Evolutionary conservation across 2,888 invertebrate species (phyloP).

Genomic region (Andrena fulva): DNA sequence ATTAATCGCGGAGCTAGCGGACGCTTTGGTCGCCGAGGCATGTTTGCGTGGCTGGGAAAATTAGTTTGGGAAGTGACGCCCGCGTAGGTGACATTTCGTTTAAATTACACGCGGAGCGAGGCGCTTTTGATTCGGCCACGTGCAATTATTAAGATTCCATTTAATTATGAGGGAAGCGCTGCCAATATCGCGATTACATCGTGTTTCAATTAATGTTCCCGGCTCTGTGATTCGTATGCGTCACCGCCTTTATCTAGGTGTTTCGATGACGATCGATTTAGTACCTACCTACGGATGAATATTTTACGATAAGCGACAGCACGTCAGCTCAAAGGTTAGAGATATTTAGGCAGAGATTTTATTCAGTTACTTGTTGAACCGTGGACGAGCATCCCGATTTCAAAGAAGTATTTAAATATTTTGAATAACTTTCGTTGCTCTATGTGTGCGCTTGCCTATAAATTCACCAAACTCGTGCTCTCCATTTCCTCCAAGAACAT

Average conservation of each 20-base stretch:
- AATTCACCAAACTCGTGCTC: no score
- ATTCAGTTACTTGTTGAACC: no score
- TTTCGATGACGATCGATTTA: conserved; percentile 7
- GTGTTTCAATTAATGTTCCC: conserved; percentile 31
- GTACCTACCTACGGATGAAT: neutral
- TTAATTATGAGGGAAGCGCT: conserved; percentile 15
- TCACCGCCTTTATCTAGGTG: neutral
- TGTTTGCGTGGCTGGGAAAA: conserved; percentile 11
- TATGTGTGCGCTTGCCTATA: no score
- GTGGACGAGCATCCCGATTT: no score
- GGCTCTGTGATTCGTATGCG: neutral
- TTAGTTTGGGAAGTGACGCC: conserved; percentile 22
- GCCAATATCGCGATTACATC: neutral
- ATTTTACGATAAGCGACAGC: conserved; percentile 2
- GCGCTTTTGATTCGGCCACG: conserved; percentile 25
- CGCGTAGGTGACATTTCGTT: conserved; percentile 7
- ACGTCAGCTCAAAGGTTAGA: neutral
- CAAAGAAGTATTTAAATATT: no score
- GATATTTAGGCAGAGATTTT: no score
- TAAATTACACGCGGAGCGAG: conserved; percentile 10
- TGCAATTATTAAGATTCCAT: conserved; percentile 46
- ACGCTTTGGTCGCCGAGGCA: neutral
- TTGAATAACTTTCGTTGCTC: no score
- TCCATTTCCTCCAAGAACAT: no score
- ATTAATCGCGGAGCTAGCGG: conserved; percentile 2